Percentiles rank a stretch among this genome's conserved stretches.
phyloP scores from a whole-genome alignment of 2,888 invertebrate genomes.

The Raillietiella orientalis region DNA sequence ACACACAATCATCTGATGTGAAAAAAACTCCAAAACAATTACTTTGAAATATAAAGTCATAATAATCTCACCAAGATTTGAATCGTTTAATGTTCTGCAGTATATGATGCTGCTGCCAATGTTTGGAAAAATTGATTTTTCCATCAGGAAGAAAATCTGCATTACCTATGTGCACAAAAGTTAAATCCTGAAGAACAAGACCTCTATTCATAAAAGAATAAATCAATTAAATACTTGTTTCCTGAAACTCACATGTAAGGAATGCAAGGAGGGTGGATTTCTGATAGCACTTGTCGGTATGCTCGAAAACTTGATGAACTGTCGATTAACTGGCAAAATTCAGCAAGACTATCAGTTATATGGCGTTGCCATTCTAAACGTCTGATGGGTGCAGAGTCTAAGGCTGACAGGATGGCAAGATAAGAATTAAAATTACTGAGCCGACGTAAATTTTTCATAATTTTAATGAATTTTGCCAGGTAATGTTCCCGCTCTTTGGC shows the following conservation, averaged over 20 bases:
- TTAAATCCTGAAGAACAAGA: conserved; percentile 86
- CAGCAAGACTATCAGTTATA: conserved; percentile 63
- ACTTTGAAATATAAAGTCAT: too few relatives aligned
- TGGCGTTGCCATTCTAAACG: conserved; percentile 78
- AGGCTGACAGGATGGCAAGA: conserved; percentile 71
- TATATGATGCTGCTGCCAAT: conserved; percentile 95
- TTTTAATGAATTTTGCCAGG: conserved; percentile 80
- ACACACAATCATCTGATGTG: too few relatives aligned
- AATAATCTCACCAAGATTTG: conserved; percentile 75
- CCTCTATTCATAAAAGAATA: conserved; percentile 29
- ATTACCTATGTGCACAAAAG: conserved; percentile 94
- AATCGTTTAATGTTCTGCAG: conserved; percentile 94
- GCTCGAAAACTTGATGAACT: conserved; percentile 89
- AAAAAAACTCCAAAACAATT: too few relatives aligned
- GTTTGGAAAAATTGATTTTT: conserved; percentile 70
- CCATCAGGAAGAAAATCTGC: conserved; percentile 58
- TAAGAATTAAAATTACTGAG: conserved; percentile 98
- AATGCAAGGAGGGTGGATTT: conserved; percentile 89
- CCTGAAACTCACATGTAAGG: conserved; percentile 64
- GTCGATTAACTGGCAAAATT: conserved; percentile 84
- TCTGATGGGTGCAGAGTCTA: conserved; percentile 77
- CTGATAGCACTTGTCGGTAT: conserved; percentile 74
- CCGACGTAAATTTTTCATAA: conserved; percentile 88
- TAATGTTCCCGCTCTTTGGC: conserved; percentile 84
- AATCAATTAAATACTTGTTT: neutral